phyloP scores from a whole-genome alignment of 2,888 invertebrate species.

The Drosophila anomalata region DNA sequence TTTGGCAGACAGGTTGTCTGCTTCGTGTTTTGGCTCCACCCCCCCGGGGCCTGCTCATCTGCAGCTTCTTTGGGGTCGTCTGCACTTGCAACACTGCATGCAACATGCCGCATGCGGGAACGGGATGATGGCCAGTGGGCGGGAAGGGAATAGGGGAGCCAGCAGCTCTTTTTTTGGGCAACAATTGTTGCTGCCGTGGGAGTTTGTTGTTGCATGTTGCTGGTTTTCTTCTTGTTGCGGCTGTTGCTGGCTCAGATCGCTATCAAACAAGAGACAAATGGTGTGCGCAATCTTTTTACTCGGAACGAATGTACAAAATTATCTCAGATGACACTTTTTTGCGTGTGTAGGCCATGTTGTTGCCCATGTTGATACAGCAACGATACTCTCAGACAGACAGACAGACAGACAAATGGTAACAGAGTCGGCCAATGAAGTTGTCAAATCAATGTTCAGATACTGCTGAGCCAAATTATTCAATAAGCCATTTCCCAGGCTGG shows the following conservation, averaged over 20 bases:
- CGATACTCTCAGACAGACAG: constrained; percentile 4
- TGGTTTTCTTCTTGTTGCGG: constrained; percentile 39
- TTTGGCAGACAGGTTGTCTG: constrained; percentile 72
- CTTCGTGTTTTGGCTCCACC: constrained; percentile 25
- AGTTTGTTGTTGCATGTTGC: constrained; percentile 57
- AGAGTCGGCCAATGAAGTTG: constrained; percentile 59
- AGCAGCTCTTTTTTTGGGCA: constrained; percentile 55
- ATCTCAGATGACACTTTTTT: constrained; percentile 74
- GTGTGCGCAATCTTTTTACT: constrained; percentile 81
- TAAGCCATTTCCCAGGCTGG: constrained; percentile 46
- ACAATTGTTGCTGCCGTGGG: constrained; percentile 75
- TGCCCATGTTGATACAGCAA: constrained; percentile 35
- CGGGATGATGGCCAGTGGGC: constrained; percentile 26
- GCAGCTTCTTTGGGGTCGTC: constrained; percentile 34
- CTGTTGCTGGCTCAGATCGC: constrained; percentile 62
- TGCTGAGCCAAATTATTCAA: constrained; percentile 37
- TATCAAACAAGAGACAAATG: constrained; percentile 81
- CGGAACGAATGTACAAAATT: constrained; percentile 65
- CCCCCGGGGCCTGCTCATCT: constrained; percentile 4
- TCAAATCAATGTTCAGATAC: constrained; percentile 53
- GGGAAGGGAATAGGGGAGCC: constrained; percentile 41
- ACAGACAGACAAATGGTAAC: constrained; percentile 11
- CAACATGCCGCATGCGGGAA: constrained; percentile 2
- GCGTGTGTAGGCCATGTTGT: constrained; percentile 23
- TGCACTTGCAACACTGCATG: constrained; percentile 68